Evolutionary conservation across 2,888 invertebrate genomes (phyloP).

Genomic region (Aphrophora alni): DNA sequence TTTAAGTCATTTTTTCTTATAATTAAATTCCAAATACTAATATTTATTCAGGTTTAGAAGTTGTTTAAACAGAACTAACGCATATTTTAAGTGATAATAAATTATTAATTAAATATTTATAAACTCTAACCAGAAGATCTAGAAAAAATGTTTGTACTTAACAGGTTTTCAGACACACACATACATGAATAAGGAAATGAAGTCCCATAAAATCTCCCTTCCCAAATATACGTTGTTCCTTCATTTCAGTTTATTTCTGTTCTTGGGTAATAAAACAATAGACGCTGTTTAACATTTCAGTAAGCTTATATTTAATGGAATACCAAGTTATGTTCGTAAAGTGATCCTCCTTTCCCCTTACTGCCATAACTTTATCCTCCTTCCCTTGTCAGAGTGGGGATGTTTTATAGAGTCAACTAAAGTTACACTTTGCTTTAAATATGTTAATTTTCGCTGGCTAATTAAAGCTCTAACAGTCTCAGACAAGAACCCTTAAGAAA

Average conservation of each 20-base stretch:
- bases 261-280: neutral
- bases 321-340: neutral
- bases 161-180: too few species aligned
- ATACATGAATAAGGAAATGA: too few species aligned
- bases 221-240: neutral
- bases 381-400: neutral
- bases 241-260: neutral
- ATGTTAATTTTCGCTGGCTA: neutral
- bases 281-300: neutral
- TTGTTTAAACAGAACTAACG: too few species aligned
- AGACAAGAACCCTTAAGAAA: too few species aligned
- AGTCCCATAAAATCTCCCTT: neutral
- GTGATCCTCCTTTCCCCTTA: neutral
- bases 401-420: neutral
- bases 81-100: too few species aligned
- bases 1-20: too few species aligned
- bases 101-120: too few species aligned
- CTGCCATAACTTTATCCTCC: neutral
- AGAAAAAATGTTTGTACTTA: too few species aligned
- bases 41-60: too few species aligned
- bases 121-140: too few species aligned
- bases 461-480: neutral
- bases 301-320: neutral
- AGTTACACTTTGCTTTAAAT: neutral
- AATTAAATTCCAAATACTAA: too few species aligned